Conservation (phyloP, 2,888 invertebrate species). For the Cancer borealis region DNA sequence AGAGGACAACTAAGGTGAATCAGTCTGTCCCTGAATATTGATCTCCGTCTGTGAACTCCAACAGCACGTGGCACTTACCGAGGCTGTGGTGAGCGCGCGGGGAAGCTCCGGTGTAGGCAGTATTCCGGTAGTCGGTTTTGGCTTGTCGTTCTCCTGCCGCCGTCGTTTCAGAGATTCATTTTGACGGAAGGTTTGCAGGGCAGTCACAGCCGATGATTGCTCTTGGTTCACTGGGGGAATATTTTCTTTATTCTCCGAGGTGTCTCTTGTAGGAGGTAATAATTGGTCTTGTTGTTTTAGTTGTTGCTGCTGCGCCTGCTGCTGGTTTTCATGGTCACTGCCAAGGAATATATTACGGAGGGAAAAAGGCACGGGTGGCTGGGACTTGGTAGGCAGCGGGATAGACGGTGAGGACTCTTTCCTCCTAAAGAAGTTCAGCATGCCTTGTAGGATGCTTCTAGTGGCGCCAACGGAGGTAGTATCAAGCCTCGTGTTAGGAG, state of each 20-base stretch:
- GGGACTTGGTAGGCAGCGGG: background rate
- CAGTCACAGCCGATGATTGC: background rate
- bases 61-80: background rate
- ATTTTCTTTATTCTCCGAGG: slow-evolving; percentile 14
- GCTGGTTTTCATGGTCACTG: background rate
- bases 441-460: slow-evolving; percentile 13
- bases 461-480: slow-evolving; percentile 2
- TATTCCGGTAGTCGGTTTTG: background rate
- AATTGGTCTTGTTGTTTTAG: background rate
- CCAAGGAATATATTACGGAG: background rate
- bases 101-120: background rate
- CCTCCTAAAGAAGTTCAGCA: slow-evolving; percentile 29
- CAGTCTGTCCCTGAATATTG: background rate
- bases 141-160: background rate
- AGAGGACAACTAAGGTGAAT: background rate
- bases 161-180: background rate
- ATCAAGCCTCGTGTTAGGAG: background rate
- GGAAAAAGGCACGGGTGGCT: background rate
- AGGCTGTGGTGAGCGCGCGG: background rate
- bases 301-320: background rate
- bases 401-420: background rate
- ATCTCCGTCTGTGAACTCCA: background rate
- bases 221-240: slow-evolving; percentile 11
- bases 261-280: background rate
- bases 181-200: background rate